Evolutionary conservation across 1,140 invertebrate genomes (phyloP), one percentile per base, ranked within the genome.

Genomic region (Rhynchophorus ferrugineus): DNA sequence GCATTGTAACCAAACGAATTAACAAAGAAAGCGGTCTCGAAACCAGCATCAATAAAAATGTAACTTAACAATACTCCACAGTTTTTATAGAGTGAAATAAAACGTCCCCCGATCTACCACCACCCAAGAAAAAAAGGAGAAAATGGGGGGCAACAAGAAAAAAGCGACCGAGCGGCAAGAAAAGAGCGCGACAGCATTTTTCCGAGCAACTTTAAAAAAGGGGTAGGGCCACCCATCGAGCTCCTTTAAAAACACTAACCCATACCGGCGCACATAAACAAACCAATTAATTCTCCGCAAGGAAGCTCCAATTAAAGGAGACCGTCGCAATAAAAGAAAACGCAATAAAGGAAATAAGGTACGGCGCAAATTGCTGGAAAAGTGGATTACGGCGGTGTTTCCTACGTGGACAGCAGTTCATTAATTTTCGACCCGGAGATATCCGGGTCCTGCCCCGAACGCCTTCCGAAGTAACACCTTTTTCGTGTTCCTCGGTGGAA

Each of bases 401-500:
- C 52, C 54, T 62, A 64, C 62, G 62, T 64, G 62, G 62, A 62
- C 62, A 61, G 62, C 56, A 64, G 62, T 62, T 64, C 61, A 64
- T 64, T 64, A 64, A 64, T 64, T 60, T 60, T 50, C 54, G 38
- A 48, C 47, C 34, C 42, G 38, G 44, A 50, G 44, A 43, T 54
- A 19, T 39, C 21, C 16, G 41, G 47, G 21, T 43, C 44, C 44
- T 34, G 36, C 36, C 50, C 43, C 38, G 51, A 43, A 47, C 44
- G 45, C 54, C 33, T 52, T 54, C 49, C 19, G 29, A 24, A 56
- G 57, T 46, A 50, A 64, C 62, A 64, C 62, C 62, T 64, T 64
- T 64, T 64, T 64, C 62, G 59, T 64, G 62, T 64, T 60, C 53
- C 51, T 49, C 38, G 37, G 56, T 53, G 56, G 61, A 62, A 56